phyloP scores from a whole-genome alignment of 2,797 vertebrate genomes.

The Tenualosa thibaudeaui region DNA sequence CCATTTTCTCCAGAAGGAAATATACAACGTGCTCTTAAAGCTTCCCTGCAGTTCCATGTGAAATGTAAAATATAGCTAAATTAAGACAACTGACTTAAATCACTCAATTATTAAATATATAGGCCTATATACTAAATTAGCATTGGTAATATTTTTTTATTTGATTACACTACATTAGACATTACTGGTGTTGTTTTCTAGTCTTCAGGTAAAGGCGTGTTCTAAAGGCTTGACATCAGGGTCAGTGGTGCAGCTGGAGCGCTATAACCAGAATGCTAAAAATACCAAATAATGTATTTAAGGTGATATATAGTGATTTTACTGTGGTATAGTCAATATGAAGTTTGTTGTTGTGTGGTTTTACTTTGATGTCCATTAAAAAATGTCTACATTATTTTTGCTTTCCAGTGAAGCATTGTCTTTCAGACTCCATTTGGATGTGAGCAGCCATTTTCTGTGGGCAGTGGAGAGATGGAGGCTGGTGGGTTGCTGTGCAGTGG shows the following conservation, averaged over 20 bases:
- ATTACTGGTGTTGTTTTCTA: too few species aligned
- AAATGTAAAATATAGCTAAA: not conserved
- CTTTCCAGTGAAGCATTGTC: not conserved
- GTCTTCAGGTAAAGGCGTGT: too few species aligned
- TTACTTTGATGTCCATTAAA: not conserved
- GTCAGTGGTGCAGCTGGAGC: not conserved
- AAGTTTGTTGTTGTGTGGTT: not conserved
- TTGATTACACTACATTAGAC: too few species aligned
- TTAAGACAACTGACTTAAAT: not conserved
- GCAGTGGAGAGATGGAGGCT: not conserved
- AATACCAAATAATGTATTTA: not conserved
- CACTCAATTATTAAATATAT: too few species aligned
- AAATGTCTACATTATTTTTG: not conserved
- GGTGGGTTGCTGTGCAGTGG: not conserved
- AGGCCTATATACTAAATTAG: too few species aligned
- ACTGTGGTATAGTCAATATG: not conserved
- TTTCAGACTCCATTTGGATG: not conserved
- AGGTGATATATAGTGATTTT: not conserved
- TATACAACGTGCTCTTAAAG: not conserved
- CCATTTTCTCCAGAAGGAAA: not conserved
- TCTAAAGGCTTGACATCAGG: too few species aligned
- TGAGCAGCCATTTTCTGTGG: conserved; percentile 18
- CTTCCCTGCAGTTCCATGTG: not conserved
- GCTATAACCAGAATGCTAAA: not conserved
- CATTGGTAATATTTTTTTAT: too few species aligned